Conservation (phyloP, 2,113 vertebrate species). For the Athene noctua region DNA sequence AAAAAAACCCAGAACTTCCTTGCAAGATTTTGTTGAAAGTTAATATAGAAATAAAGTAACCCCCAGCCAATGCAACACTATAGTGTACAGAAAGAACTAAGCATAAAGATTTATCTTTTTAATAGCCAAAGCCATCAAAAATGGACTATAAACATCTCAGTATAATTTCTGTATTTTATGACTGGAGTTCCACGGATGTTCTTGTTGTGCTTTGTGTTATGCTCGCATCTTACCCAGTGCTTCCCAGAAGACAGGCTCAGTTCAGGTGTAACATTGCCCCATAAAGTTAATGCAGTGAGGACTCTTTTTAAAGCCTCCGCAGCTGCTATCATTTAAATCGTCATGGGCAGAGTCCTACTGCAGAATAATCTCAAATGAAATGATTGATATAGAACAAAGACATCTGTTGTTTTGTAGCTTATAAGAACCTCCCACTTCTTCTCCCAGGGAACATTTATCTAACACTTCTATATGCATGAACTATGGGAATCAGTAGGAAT, state of each 20-base stretch:
- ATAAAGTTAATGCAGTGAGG: background rate
- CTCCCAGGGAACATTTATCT: background rate
- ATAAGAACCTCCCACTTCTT: background rate
- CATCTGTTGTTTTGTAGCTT: background rate
- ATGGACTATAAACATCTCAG: background rate
- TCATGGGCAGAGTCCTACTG: background rate
- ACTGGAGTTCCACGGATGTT: background rate
- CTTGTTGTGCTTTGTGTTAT: background rate
- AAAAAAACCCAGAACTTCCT: background rate
- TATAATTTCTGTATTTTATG: background rate
- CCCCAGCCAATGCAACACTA: background rate
- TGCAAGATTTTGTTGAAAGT: background rate
- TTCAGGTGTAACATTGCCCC: background rate
- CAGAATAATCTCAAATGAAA: background rate
- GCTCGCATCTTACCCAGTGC: background rate
- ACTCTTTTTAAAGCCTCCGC: background rate
- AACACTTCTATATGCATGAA: background rate
- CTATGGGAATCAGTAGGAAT: background rate
- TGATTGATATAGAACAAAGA: background rate
- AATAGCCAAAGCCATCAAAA: background rate
- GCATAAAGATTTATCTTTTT: background rate
- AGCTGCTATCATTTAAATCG: background rate
- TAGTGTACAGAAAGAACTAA: background rate
- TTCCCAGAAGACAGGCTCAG: background rate
- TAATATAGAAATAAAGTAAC: background rate